A percentile compares a stretch with the other conserved stretches of the same genome.
Conservation (phyloP, 1,140 invertebrate species). For the Sesamia nonagrioides region DNA sequence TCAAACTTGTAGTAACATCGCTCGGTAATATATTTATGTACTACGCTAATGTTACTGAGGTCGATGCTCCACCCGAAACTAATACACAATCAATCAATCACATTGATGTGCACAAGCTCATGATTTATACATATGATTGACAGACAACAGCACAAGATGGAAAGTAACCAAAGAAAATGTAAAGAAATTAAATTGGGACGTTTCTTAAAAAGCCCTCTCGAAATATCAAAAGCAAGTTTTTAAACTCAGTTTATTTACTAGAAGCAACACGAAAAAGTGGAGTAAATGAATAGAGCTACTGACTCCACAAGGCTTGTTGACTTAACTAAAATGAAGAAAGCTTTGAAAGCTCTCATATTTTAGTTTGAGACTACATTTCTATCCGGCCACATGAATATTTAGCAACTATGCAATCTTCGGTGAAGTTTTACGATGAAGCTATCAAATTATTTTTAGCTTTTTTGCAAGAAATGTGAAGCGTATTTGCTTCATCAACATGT, state of each 20-base stretch:
- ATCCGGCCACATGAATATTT: constrained; percentile 36
- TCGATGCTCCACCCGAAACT: constrained; percentile 40
- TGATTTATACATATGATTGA: constrained; percentile 34
- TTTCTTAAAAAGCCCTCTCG: background rate
- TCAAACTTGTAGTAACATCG: constrained; percentile 28
- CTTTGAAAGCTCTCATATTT: constrained; percentile 28
- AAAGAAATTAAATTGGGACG: constrained; percentile 1
- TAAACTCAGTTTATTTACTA: constrained; percentile 17
- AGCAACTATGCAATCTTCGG: constrained; percentile 31
- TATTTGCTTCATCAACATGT: constrained; percentile 25
- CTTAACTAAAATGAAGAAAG: constrained; percentile 42
- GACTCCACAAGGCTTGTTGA: constrained; percentile 31
- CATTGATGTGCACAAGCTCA: constrained; percentile 16
- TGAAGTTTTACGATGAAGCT: constrained; percentile 32
- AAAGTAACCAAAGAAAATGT: background rate
- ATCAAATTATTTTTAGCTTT: constrained; percentile 29
- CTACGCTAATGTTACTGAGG: constrained; percentile 37
- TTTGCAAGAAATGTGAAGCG: background rate
- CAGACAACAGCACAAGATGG: background rate
- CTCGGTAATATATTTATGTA: constrained; percentile 45
- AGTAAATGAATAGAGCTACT: constrained; percentile 28
- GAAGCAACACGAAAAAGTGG: constrained; percentile 5
- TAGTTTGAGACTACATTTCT: constrained; percentile 31
- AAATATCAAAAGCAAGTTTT: constrained; percentile 17
- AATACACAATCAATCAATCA: constrained; percentile 48